Evolutionary conservation across 2,797 vertebrate species (phyloP).

Genomic region (Karalla daura): DNA sequence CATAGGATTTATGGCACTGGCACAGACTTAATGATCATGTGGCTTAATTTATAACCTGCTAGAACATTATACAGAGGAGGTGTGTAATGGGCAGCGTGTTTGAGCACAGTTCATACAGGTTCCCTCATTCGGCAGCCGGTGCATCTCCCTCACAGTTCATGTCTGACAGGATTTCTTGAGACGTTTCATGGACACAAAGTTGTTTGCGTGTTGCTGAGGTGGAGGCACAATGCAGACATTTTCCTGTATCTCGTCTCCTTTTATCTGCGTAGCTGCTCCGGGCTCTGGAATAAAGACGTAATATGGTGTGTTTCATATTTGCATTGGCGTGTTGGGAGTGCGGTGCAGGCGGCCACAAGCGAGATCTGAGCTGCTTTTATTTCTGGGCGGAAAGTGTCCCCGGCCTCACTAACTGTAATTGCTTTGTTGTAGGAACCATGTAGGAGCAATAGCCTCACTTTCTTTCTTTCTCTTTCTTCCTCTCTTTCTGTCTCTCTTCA

Average conservation of each 20-base stretch:
- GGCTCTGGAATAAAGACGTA: constrained; percentile 63
- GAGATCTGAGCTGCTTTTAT: constrained; percentile 55
- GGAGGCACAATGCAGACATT: neutral
- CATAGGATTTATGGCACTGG: constrained; percentile 51
- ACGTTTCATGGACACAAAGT: neutral
- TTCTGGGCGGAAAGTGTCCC: constrained; percentile 49
- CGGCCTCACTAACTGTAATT: constrained; percentile 56
- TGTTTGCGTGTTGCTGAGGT: neutral
- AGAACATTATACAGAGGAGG: constrained; percentile 9
- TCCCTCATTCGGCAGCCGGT: no score
- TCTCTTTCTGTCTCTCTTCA: constrained; percentile 64
- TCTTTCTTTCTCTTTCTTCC: neutral
- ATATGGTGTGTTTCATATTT: constrained; percentile 63
- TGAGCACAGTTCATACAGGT: no score
- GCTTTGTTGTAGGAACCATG: constrained; percentile 67
- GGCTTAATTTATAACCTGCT: constrained; percentile 38
- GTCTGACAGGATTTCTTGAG: no score
- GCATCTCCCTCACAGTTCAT: no score
- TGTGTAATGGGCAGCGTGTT: constrained; percentile 2
- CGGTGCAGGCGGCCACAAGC: constrained; percentile 57
- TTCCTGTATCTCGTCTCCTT: constrained; percentile 1
- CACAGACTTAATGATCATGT: constrained; percentile 52
- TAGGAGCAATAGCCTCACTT: no score
- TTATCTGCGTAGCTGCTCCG: constrained; percentile 20
- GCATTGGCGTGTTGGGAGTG: constrained; percentile 54